These are phyloP conservation scores for Holacanthus passer DNA, from an alignment of 2,113 vertebrate genomes.

Conservation along the genomic window DNA sequence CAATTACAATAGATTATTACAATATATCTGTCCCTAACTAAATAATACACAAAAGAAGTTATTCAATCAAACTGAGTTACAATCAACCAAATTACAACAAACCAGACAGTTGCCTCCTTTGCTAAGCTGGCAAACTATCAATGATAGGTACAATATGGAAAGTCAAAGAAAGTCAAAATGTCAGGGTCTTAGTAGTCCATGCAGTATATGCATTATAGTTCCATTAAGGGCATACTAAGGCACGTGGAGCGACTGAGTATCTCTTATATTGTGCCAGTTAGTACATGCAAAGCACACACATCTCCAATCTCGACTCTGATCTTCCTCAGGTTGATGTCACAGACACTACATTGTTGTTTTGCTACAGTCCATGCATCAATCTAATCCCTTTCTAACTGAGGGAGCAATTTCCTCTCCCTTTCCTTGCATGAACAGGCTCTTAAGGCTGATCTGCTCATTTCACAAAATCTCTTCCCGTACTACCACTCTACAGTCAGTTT, in stretches of 20 bases:
- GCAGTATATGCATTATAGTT: not conserved
- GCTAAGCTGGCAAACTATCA: too few species aligned
- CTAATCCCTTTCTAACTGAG: not conserved
- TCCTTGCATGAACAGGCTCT: not conserved
- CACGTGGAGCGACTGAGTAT: too few species aligned
- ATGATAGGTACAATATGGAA: too few species aligned
- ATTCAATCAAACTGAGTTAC: too few species aligned
- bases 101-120: too few species aligned
- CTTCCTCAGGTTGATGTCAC: constrained; percentile 14
- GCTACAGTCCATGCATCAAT: not conserved
- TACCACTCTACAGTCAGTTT: constrained; percentile 45
- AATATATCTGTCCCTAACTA: too few species aligned
- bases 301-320: not conserved
- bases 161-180: too few species aligned
- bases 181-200: too few species aligned
- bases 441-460: constrained; percentile 16
- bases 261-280: too few species aligned
- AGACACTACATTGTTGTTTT: constrained; percentile 13
- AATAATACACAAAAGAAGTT: too few species aligned
- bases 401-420: not conserved
- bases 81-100: too few species aligned
- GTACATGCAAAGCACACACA: not conserved
- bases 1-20: too few species aligned
- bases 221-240: not conserved
- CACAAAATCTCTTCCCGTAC: constrained; percentile 24